Evolutionary conservation across 2,113 vertebrate genomes (phyloP), one percentile per base, ranked within the genome.

Genomic region (Callopanchax toddi): DNA sequence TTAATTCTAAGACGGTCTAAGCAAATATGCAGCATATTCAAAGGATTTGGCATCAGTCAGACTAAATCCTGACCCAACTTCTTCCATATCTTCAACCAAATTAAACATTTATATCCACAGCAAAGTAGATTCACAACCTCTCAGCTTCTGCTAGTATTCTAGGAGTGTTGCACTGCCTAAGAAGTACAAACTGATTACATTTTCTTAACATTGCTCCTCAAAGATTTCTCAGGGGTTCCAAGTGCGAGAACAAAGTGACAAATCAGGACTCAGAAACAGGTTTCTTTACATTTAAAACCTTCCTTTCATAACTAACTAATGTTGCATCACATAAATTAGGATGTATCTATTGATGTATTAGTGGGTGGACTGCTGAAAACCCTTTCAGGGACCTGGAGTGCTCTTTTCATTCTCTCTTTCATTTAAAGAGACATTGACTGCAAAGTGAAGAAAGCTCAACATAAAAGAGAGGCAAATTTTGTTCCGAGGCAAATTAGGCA

Each of bases 21-120:
- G 49, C 23, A 25, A 60, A 43, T 36, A 37, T 36, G 50, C 2
- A 29, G 42, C 56, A 74, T 68, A 56, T 75, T 72, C 18, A 58
- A 52, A 65, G 60, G 44, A 68, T 73, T 52, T 62, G 71, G 21
- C 49, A 54, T 56, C 25, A 54, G 25, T 4, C 9, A 69, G 22
- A 18, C 37, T 65, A 73, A 71, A 69, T 29, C 22, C 32, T 45
- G 43, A 16, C 44, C 43, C 67, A 70, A 22, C 29, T 12, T 20
- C 29, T 54, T 36, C 10, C 34, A 6, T 11, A 36, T 36, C 11
- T 36, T 36, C 2, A 36, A 7, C 10, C 7, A 36, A 11, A 36
- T 36, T 26, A 26, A 36, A 36, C 10, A 11, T 11, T 36, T 36
- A 7, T 36, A 36, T 8, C 34, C 10, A 7, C 11, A 36, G 9